These are phyloP conservation scores for Ips typographus DNA, from an alignment of 1,140 invertebrate genomes.

Conservation along the genomic window DNA sequence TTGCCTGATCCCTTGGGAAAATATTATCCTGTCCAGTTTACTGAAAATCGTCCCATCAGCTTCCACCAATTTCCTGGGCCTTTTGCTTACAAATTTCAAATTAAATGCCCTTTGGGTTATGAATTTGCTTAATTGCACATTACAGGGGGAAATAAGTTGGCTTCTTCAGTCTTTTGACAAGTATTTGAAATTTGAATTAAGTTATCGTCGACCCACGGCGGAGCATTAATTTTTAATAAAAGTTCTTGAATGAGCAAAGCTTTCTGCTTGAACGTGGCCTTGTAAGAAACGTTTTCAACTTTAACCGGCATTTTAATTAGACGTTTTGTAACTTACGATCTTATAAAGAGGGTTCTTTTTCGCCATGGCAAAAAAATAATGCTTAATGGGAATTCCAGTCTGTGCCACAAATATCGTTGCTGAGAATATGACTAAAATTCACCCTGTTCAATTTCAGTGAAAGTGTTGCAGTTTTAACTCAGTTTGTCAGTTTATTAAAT, in stretches of 20 bases:
- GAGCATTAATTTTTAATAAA: constrained; percentile 3
- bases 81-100: neutral
- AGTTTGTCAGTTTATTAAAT: too few species aligned
- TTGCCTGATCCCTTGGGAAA: too few species aligned
- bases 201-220: neutral
- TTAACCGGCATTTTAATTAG: constrained; percentile 5
- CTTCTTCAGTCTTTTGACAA: neutral
- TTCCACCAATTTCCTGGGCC: neutral
- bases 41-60: too few species aligned
- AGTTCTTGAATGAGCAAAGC: neutral
- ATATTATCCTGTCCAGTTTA: too few species aligned
- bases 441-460: too few species aligned
- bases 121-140: neutral
- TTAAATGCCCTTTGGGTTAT: neutral
- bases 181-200: neutral
- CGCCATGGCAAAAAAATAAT: too few species aligned
- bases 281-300: neutral
- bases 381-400: too few species aligned
- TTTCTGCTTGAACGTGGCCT: neutral
- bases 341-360: neutral
- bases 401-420: too few species aligned
- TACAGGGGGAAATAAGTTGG: neutral
- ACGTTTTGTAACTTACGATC: neutral
- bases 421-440: too few species aligned
- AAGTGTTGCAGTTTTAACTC: too few species aligned